Percentiles rank a stretch among this genome's conserved stretches.
These are phyloP conservation scores for Pollenia labialis DNA, from an alignment of 2,888 invertebrate species.

Conservation along the genomic window DNA sequence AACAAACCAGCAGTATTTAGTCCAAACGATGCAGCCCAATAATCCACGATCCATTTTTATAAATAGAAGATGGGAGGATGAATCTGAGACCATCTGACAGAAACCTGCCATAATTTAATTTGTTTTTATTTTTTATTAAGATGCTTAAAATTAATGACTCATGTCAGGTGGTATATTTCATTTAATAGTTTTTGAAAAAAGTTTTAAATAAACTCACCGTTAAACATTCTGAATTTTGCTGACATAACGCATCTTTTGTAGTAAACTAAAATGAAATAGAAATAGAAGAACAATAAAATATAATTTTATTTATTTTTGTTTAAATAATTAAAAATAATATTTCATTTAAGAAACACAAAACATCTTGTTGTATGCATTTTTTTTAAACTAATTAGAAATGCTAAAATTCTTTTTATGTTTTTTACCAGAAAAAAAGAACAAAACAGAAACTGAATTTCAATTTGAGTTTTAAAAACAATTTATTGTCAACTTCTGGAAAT, in stretches of 20 bases:
- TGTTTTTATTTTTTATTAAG: not conserved
- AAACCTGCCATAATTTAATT: too few species aligned
- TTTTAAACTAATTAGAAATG: slow-evolving; percentile 26
- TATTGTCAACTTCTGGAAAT: slow-evolving; percentile 16
- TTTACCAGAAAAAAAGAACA: not conserved
- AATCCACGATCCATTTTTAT: too few species aligned
- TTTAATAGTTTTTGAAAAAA: not conserved
- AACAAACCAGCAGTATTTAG: too few species aligned
- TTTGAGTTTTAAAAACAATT: slow-evolving; percentile 36
- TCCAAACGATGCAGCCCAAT: too few species aligned
- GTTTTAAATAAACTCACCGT: slow-evolving; percentile 75
- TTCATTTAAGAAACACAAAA: not conserved
- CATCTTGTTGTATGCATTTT: not conserved
- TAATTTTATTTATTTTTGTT: not conserved
- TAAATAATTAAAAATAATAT: slow-evolving; percentile 10
- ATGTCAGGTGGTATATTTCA: not conserved
- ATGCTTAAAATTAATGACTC: not conserved
- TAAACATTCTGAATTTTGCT: slow-evolving; percentile 77
- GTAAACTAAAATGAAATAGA: slow-evolving; percentile 75
- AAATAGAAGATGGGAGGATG: too few species aligned
- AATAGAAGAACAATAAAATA: not conserved
- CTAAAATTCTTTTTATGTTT: slow-evolving; percentile 10
- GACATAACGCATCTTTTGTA: slow-evolving; percentile 76
- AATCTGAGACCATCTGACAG: too few species aligned
- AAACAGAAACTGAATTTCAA: not conserved